These are phyloP conservation scores for Rachycentron canadum DNA, from an alignment of 2,797 vertebrate species.

Conservation along the genomic window DNA sequence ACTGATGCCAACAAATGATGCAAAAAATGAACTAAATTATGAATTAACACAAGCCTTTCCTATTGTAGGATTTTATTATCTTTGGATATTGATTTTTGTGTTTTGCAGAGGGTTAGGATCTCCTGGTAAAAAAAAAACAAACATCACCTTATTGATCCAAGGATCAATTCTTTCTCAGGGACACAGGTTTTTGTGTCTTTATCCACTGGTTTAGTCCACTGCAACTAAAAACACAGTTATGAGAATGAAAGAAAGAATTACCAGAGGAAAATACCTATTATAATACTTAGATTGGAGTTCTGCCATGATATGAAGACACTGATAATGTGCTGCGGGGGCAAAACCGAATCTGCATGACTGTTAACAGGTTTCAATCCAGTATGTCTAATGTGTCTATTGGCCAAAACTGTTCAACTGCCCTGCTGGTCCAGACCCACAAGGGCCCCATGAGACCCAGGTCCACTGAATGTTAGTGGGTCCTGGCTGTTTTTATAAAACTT, in stretches of 20 bases:
- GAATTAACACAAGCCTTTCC: background rate
- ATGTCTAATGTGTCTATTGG: too few species aligned
- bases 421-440: too few species aligned
- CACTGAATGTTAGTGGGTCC: too few species aligned
- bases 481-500: too few species aligned
- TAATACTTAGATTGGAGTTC: background rate
- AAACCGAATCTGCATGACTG: background rate
- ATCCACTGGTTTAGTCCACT: background rate
- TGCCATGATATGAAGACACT: background rate
- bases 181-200: background rate
- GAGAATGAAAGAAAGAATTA: background rate
- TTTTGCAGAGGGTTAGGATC: background rate
- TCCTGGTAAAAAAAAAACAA: background rate
- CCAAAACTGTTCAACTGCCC: too few species aligned
- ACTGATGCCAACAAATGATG: background rate
- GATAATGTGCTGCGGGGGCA: background rate
- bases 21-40: background rate
- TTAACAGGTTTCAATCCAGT: background rate
- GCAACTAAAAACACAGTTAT: background rate
- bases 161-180: conserved; percentile 6
- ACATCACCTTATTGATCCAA: conserved; percentile 6
- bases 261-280: background rate
- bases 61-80: background rate
- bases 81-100: background rate
- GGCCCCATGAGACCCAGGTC: too few species aligned